A percentile compares a stretch with the other conserved stretches of the same genome.
Evolutionary conservation across 2,797 vertebrate genomes (phyloP).

Genomic region (Enteromius treurensis): DNA sequence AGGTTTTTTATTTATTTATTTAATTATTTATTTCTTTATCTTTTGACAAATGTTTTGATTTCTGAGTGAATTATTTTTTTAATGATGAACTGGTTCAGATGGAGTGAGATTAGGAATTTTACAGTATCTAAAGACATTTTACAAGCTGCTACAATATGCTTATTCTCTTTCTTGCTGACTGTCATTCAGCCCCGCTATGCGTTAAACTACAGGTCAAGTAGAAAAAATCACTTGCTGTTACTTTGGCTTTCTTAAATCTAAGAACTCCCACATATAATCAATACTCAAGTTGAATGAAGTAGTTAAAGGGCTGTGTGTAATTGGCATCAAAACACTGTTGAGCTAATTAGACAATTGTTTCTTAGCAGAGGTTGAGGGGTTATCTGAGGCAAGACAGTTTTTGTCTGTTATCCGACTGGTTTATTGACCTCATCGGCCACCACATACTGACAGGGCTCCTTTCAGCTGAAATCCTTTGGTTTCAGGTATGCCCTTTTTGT

Average conservation of each 20-base stretch:
- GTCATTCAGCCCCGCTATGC: not conserved
- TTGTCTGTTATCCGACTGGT: constrained; percentile 12
- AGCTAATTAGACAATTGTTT: constrained; percentile 42
- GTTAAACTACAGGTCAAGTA: constrained; percentile 9
- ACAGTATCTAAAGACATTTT: not conserved
- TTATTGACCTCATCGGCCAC: constrained; percentile 26
- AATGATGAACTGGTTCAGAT: not conserved
- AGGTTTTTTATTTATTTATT: not conserved
- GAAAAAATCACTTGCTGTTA: constrained; percentile 16
- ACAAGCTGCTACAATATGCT: constrained; percentile 2
- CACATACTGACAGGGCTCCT: constrained; percentile 21
- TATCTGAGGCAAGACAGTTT: constrained; percentile 13
- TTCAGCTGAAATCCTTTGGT: constrained; percentile 50
- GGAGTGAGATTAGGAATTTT: not conserved
- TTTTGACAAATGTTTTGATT: not conserved
- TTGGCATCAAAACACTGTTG: constrained; percentile 36
- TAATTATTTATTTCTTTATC: not conserved
- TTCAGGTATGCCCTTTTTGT: constrained; percentile 49
- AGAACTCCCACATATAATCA: constrained; percentile 41
- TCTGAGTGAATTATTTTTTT: not conserved
- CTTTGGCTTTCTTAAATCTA: constrained; percentile 29
- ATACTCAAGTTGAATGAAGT: constrained; percentile 43
- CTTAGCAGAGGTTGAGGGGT: constrained; percentile 20
- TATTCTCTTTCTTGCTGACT: not conserved
- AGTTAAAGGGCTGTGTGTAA: constrained; percentile 42